Base-by-base conservation (phyloP, 2,113 vertebrate genomes). In the Gambusia affinis region DNA sequence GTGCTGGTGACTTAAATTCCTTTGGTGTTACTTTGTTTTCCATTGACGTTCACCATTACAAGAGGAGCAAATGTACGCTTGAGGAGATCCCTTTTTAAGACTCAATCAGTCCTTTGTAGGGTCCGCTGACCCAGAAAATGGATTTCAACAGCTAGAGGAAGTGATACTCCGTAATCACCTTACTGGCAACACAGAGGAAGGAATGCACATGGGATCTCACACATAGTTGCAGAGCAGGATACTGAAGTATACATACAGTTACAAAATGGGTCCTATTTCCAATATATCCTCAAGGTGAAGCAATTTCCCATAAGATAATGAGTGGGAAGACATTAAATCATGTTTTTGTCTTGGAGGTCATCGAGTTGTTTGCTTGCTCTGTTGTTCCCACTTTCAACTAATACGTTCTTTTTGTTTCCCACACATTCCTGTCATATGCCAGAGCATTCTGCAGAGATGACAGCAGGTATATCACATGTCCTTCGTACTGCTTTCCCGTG, bases 61-160 rank as follows among this genome's bases (percentile, higher is more conserved):
- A 89, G 80, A 72, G 30, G 85, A 79, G 87, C 85, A 78, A 76
- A 78, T 72, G 87, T 88, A 88, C 74, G 87, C 88, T 60, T 89
- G 90, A 92, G 88, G 92, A 83, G 92, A 86, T 87, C 89, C 77
- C 91, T 86, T 93, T 4, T 94, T 95, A 96, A 95, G 95, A 94
- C 82, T 92, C 81, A 90, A 95, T 96, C 95, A 95, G 95, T 88
- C 92, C 88, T 95, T 96, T 96, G 88, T 89, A 92, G 92, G 91
- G 94, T 96, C 94, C 95, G 91, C 91, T 96, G 96, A 97, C 95
- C 96, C 95, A 95, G 96, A 95, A 96, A 97, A 96, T 95, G 91
- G 94, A 92, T 95, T 95, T 94, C 95, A 79, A 94, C 91, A 91
- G 93, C 85, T 72, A 94, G 89, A 96, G 97, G 96, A 97, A 97